Percentiles rank a stretch among this genome's conserved stretches.
Evolutionary conservation across 2,797 vertebrate genomes (phyloP).

Genomic region (Propithecus deckenii): DNA sequence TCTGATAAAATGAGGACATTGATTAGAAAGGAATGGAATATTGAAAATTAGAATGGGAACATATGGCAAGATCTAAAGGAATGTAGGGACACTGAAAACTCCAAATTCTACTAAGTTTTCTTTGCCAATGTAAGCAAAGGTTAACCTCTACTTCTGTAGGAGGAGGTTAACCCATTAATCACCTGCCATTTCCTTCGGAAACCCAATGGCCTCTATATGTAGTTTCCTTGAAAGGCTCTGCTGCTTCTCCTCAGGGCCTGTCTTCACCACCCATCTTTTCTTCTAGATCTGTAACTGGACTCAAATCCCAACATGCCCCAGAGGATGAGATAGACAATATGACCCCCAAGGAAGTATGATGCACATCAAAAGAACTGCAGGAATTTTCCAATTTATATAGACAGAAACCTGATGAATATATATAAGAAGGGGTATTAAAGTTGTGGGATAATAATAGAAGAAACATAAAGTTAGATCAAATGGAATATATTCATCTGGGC

Average conservation of each 20-base stretch:
- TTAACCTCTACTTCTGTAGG: neutral
- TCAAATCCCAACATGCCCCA: neutral
- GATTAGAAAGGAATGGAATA: neutral
- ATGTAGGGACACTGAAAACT: neutral
- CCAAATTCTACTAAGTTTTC: neutral
- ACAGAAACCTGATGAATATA: neutral
- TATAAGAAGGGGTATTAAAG: neutral
- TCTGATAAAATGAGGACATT: neutral
- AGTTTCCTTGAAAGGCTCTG: neutral
- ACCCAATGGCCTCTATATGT: neutral
- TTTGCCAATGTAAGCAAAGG: neutral
- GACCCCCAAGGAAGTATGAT: no score
- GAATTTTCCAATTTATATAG: neutral
- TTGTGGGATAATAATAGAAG: neutral
- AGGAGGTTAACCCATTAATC: neutral
- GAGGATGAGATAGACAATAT: neutral
- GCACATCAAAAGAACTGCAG: neutral
- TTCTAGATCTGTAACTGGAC: neutral
- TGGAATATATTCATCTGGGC: neutral
- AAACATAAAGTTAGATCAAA: neutral
- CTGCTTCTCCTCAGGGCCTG: neutral
- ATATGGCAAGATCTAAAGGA: neutral
- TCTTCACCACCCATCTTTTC: fast-evolving
- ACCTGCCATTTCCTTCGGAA: neutral
- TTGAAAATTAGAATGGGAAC: neutral